These are phyloP conservation scores for Caenorhabditis latens DNA, from an alignment of 1,140 invertebrate species.

Conservation along the genomic window DNA sequence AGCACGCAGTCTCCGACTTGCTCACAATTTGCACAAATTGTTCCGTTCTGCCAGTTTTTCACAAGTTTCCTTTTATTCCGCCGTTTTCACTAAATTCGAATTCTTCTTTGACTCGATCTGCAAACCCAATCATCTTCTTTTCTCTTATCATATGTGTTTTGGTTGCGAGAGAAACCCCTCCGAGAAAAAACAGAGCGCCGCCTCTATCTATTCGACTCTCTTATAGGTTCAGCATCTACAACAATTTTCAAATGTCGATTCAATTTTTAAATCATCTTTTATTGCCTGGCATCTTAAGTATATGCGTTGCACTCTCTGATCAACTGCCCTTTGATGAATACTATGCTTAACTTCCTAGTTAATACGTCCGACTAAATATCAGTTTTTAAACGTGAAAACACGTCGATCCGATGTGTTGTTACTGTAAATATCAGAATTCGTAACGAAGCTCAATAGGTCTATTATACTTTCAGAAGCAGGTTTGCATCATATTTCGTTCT, in stretches of 20 bases:
- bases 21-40: conserved; percentile 41
- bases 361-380: too few species aligned
- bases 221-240: too few species aligned
- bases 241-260: too few species aligned
- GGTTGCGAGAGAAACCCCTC: not conserved
- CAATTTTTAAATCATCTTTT: too few species aligned
- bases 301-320: too few species aligned
- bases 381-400: too few species aligned
- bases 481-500: conserved; percentile 36
- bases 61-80: not conserved
- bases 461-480: not conserved
- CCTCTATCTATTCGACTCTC: too few species aligned
- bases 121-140: not conserved
- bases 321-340: too few species aligned
- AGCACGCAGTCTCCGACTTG: not conserved
- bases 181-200: not conserved
- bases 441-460: not conserved
- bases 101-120: not conserved
- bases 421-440: not conserved
- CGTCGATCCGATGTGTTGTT: too few species aligned
- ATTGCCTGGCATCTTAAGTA: too few species aligned
- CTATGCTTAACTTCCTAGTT: too few species aligned
- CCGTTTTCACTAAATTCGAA: not conserved
- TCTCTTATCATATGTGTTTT: conserved; percentile 14
- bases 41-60: conserved; percentile 4